These are phyloP conservation scores for Oxyteleia sp. DNA, from an alignment of 2,888 invertebrate genomes.

Conservation along the genomic window DNA sequence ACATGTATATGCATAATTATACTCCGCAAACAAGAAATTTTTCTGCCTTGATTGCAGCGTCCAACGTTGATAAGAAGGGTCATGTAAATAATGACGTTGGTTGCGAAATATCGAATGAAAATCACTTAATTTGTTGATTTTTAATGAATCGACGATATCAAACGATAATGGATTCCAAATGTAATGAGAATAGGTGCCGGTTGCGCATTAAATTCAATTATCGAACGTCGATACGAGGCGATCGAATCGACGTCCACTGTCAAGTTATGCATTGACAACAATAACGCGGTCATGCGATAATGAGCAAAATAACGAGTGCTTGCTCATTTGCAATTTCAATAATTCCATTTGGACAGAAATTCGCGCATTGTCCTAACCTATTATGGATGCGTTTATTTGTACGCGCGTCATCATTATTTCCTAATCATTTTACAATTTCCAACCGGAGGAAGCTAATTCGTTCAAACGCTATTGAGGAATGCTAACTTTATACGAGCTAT, in stretches of 20 bases:
- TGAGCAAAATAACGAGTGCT: constrained; percentile 56
- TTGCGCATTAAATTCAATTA: constrained; percentile 65
- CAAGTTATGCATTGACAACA: constrained; percentile 60
- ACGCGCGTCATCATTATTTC: constrained; percentile 11
- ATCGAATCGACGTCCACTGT: constrained; percentile 46
- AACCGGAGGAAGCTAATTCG: no score
- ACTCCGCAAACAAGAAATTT: no score
- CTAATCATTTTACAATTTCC: constrained; percentile 21
- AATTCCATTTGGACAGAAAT: constrained; percentile 43
- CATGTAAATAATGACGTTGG: neutral
- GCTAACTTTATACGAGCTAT: no score
- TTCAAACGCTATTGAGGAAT: no score
- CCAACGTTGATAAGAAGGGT: no score
- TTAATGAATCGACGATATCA: constrained; percentile 16
- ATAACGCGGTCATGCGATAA: constrained; percentile 62
- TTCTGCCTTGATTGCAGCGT: no score
- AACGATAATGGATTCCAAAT: constrained; percentile 18
- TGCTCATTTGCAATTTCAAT: constrained; percentile 64
- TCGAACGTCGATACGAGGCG: constrained; percentile 47
- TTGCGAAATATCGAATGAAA: neutral
- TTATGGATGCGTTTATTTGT: constrained; percentile 27
- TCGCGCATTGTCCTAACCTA: constrained; percentile 38
- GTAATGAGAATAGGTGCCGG: constrained; percentile 26
- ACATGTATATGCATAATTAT: no score
- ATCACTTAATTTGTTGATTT: neutral